Evolutionary conservation across 2,888 invertebrate genomes (phyloP), one percentile per base, ranked within the genome.

Genomic region (Chrysina gloriosa): DNA sequence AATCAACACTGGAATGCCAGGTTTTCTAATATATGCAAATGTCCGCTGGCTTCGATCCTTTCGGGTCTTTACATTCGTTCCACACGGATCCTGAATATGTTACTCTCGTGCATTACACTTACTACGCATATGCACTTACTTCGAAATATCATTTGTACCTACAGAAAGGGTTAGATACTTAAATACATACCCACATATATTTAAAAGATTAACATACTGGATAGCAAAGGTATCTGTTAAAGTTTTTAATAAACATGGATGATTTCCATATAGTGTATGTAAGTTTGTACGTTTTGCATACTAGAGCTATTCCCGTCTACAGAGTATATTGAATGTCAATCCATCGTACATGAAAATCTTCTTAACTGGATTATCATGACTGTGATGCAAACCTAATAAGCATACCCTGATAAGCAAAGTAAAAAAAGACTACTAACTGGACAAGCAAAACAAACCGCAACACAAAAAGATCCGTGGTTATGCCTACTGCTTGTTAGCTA

Each of bases 1-100:
- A 78, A 77, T 77, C 77, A 75, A 74, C 72, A 73, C 69, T 54
- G 69, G 69, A 70, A 69, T 69, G 70, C 71, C 70, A 75, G 73
- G 76, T 77, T 76, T 76, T 75, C 74, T 78, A 78, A 78, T 78
- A 71, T 76, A 78, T 78, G 78, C 78, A 77, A 78, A 78, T 76
- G 77, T 75, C 75, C 74, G 68, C 56, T 31, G 42, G 45, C 47
- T 61, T 56, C 61, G 48, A 64, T 52, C 52, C 52, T 52, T 52
- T 31, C 31, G 31, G 9, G 31, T 31, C 52, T 52, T 52, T 31
- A 31, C 29, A 52, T 31, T 31, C 16, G 34, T n/a, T 16, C 7
- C 45, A 16, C 7, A 45, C 45, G n/a, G n/a, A 2, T 45, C 19
- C 19, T 5, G 19, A 39, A 21, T 45, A 21, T 45, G 21, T 45